Evolutionary conservation across 1,140 invertebrate species (phyloP).

Genomic region (Heliconius melpomene): DNA sequence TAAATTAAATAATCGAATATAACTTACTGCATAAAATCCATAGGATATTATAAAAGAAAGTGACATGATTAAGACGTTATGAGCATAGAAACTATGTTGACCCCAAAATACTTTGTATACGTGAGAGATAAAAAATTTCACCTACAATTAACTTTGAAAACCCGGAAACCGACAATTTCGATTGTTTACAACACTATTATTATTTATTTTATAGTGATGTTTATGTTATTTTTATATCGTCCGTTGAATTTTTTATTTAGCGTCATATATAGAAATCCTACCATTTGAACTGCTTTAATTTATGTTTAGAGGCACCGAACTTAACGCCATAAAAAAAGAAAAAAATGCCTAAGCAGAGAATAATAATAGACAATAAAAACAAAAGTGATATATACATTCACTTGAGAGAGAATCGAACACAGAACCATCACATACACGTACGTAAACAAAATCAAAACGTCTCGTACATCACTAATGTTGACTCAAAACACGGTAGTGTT

Average conservation of each 20-base stretch:
- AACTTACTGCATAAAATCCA: background rate
- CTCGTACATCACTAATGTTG: conserved; percentile 30
- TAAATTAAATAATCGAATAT: background rate
- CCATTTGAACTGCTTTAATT: too few relatives aligned
- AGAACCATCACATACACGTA: background rate
- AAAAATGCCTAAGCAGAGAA: too few relatives aligned
- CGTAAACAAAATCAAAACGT: background rate
- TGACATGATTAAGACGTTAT: conserved; percentile 1
- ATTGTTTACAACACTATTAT: conserved; percentile 5
- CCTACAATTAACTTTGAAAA: conserved; percentile 32
- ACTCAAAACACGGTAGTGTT: conserved; percentile 19
- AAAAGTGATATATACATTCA: background rate
- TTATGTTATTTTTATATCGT: background rate
- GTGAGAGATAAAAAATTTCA: conserved; percentile 29
- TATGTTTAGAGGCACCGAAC: too few relatives aligned
- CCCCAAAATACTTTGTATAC: conserved; percentile 25
- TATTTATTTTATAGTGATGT: conserved; percentile 11
- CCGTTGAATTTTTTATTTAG: background rate
- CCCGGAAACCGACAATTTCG: conserved; percentile 15
- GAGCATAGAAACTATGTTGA: conserved; percentile 20
- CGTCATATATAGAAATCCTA: too few relatives aligned
- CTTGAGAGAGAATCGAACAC: background rate
- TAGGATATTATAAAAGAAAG: background rate
- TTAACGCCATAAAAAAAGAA: too few relatives aligned
- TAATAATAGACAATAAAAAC: background rate